Percentiles rank a stretch among this genome's conserved stretches.
These are phyloP conservation scores for Tipula confusa DNA, from an alignment of 2,888 invertebrate genomes.

Conservation along the genomic window DNA sequence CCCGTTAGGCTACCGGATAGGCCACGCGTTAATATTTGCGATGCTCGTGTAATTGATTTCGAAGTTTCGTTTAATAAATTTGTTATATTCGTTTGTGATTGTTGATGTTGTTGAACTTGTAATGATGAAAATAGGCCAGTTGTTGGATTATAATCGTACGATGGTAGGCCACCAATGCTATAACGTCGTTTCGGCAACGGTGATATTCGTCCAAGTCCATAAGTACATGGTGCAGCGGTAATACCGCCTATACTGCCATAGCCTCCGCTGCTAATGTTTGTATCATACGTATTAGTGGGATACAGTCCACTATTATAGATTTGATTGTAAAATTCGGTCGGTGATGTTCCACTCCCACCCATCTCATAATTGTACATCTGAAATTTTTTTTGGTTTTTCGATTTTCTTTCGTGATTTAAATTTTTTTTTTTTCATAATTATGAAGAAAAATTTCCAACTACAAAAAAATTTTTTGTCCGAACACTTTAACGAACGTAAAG, in stretches of 20 bases:
- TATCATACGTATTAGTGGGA: conserved; percentile 38
- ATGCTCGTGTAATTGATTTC: conserved; percentile 50
- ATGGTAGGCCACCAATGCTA: conserved; percentile 50
- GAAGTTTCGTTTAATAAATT: conserved; percentile 50
- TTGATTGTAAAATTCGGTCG: conserved; percentile 35
- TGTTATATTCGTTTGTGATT: conserved; percentile 42
- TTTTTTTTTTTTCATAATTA: conserved; percentile 10
- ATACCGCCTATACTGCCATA: conserved; percentile 37
- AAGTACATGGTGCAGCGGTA: conserved; percentile 35
- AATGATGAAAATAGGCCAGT: neutral
- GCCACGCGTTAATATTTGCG: conserved; percentile 48
- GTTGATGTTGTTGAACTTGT: conserved; percentile 41
- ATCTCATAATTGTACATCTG: conserved; percentile 51
- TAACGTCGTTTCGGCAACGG: conserved; percentile 46
- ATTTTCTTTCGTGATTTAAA: neutral
- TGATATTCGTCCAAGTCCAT: conserved; percentile 34
- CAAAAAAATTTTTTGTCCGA: conserved; percentile 45
- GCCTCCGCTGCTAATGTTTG: conserved; percentile 36
- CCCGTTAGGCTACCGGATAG: conserved; percentile 40
- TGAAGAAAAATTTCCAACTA: conserved; percentile 37
- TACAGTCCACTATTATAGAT: neutral
- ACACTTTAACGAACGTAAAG: conserved; percentile 49
- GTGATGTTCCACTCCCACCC: conserved; percentile 48
- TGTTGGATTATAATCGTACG: conserved; percentile 34
- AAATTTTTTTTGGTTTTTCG: conserved; percentile 46